Base-by-base conservation (phyloP, 2,113 vertebrate genomes). In the Neodontobutis hainanensis region DNA sequence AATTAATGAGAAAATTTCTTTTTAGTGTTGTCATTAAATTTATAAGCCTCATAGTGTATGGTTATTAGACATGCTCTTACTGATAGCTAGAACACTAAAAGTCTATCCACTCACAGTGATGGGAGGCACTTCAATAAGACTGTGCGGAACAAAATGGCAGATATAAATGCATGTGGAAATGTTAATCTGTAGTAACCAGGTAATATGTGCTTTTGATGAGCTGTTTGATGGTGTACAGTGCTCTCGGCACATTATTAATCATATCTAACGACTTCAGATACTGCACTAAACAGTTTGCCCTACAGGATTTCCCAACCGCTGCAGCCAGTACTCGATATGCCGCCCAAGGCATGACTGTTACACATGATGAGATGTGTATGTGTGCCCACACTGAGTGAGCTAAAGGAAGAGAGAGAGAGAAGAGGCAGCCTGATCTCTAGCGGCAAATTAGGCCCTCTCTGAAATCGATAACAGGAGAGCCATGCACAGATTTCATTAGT, bases 401-500 rank as follows among this genome's bases (percentile, higher is more conserved):
- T 8, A 6, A 38, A 46, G 52, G 77, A 58, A 52, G 73, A 62
- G 77, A 70, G 65, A 62, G 79, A 73, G 75, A 61, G 61, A 76
- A 76, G 75, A 81, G 62, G 70, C 84, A 83, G 61, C 80, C 75
- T 73, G 86, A 80, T 93, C 92, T 94, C 92, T 90, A 88, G 89
- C 88, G 90, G 88, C 85, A 94, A 92, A 94, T 92, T 91, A 90
- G 81, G 87, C 79, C 82, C 75, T 85, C 83, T 90, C 68, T 68
- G 61, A 82, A 87, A 97, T 95, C 94, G 90, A 94, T 94, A 94
- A 68, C 49, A 78, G 77, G 46, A 68, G 76, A 80, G 69, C 85
- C 80, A 86, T 92, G 82, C 85, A 83, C 83, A 77, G 78, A 91
- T 95, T 96, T 91, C 92, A 94, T 94, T 94, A 94, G 92, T 90